phyloP scores from a whole-genome alignment of 2,888 invertebrate species.

The Thumatha senex region DNA sequence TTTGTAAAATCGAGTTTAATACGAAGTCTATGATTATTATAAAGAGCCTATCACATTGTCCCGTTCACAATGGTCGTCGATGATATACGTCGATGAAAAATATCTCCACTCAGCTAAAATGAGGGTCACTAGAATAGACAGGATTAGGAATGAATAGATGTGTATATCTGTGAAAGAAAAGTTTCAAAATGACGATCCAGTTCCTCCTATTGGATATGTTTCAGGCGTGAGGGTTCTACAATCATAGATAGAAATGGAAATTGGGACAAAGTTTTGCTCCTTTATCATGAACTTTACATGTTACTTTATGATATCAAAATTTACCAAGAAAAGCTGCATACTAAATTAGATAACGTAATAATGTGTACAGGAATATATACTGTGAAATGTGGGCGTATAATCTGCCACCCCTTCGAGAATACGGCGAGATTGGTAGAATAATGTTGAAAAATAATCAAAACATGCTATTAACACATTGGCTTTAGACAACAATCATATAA shows the following conservation, averaged over 20 bases:
- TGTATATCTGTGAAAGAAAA: conserved; percentile 34
- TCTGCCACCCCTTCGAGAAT: no score
- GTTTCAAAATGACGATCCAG: conserved; percentile 30
- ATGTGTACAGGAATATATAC: no score
- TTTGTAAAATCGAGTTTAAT: conserved; percentile 26
- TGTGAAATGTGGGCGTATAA: no score
- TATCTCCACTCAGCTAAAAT: conserved; percentile 53
- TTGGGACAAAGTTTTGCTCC: conserved; percentile 7
- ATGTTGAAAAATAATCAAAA: no score
- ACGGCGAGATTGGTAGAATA: no score
- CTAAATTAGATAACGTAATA: no score
- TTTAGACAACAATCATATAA: no score
- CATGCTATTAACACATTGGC: no score
- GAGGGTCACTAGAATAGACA: conserved; percentile 54
- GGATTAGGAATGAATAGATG: conserved; percentile 50
- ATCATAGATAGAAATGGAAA: conserved; percentile 18
- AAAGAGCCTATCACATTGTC: conserved; percentile 37
- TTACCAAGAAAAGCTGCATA: background rate
- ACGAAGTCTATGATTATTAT: conserved; percentile 32
- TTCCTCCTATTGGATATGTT: conserved; percentile 26
- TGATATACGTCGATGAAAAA: conserved; percentile 53
- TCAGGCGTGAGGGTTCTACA: conserved; percentile 7
- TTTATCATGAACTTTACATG: background rate
- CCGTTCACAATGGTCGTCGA: conserved; percentile 40
- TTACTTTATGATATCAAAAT: background rate